phyloP scores from a whole-genome alignment of 2,888 invertebrate genomes.

The Cecidostiba fungosa region DNA sequence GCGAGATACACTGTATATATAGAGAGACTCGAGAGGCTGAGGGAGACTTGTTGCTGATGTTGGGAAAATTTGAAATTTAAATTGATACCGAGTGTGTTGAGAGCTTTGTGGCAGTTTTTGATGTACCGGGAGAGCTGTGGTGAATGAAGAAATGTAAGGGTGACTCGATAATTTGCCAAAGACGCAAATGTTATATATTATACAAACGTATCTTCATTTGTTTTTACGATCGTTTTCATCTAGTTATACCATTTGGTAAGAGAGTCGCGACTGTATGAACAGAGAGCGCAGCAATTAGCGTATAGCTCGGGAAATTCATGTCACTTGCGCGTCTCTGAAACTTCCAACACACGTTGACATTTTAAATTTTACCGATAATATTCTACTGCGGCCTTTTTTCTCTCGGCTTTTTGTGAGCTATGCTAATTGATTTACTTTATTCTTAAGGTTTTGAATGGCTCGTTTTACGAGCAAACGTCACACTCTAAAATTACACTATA shows the following conservation, averaged over 20 bases:
- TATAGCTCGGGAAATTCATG: conserved; percentile 26
- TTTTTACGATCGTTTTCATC: too few relatives aligned
- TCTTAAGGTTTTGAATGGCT: not conserved
- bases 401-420: not conserved
- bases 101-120: not conserved
- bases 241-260: not conserved
- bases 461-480: not conserved
- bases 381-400: too few relatives aligned
- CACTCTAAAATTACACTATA: too few relatives aligned
- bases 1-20: too few relatives aligned
- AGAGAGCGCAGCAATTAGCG: not conserved
- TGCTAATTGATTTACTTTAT: not conserved
- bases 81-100: not conserved
- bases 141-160: not conserved
- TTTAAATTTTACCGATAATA: not conserved
- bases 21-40: not conserved
- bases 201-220: too few relatives aligned
- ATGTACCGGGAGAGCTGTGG: not conserved
- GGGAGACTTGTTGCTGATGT: not conserved
- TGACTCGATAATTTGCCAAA: too few relatives aligned
- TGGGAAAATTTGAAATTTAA: not conserved
- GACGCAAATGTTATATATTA: too few relatives aligned
- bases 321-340: not conserved
- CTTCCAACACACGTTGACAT: not conserved
- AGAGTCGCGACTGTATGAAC: not conserved